A percentile compares a stretch with the other conserved stretches of the same genome.
phyloP scores from a whole-genome alignment of 2,888 invertebrate species.

The Gisinianus flammeolus region DNA sequence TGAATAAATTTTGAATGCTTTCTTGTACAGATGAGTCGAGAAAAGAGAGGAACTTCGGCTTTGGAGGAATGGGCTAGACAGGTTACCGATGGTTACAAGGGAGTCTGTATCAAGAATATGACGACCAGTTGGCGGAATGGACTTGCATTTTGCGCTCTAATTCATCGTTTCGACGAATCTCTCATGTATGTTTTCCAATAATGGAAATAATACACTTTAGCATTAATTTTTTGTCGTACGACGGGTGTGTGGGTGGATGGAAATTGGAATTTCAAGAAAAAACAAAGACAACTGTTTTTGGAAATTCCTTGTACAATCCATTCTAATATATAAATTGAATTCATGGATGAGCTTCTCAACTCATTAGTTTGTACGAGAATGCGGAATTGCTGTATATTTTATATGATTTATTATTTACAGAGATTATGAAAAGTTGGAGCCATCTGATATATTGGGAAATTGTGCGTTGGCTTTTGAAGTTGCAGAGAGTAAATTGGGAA shows the following conservation, averaged over 20 bases:
- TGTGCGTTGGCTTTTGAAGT: constrained; percentile 57
- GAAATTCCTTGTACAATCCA: too few species aligned
- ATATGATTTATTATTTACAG: too few species aligned
- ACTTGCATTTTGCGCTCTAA: constrained; percentile 83
- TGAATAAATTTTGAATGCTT: too few species aligned
- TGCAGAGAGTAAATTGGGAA: constrained; percentile 58
- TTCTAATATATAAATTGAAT: too few species aligned
- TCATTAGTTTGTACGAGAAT: too few species aligned
- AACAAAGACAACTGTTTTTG: not conserved
- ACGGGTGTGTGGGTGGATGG: not conserved
- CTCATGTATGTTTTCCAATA: constrained; percentile 81
- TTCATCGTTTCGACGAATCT: constrained; percentile 94
- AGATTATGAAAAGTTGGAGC: constrained; percentile 58
- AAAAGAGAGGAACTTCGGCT: constrained; percentile 57
- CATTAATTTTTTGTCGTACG: not conserved
- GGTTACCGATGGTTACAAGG: constrained; percentile 85
- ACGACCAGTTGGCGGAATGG: constrained; percentile 95
- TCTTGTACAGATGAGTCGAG: constrained; percentile 37
- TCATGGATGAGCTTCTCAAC: too few species aligned
- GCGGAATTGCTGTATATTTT: too few species aligned
- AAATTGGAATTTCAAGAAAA: not conserved
- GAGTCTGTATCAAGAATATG: constrained; percentile 91
- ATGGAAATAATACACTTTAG: not conserved
- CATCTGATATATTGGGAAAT: constrained; percentile 57
- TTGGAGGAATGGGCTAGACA: constrained; percentile 84